phyloP scores from a whole-genome alignment of 2,113 vertebrate genomes.

The Eulacestoma nigropectus region DNA sequence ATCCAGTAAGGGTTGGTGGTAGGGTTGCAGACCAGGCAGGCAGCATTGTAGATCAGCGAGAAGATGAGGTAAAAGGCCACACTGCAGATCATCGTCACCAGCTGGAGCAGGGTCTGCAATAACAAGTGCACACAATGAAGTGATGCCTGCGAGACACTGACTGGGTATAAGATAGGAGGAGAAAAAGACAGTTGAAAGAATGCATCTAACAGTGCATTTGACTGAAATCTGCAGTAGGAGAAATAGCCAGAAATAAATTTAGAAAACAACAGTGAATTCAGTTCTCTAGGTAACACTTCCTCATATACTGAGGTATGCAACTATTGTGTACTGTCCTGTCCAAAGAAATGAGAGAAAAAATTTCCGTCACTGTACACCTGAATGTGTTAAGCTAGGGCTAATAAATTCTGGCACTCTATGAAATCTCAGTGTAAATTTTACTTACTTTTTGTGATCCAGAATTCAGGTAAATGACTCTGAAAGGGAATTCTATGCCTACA shows the following conservation, averaged over 20 bases:
- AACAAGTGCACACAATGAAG: neutral
- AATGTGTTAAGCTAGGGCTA: neutral
- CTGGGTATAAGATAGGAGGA: neutral
- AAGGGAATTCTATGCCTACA: neutral
- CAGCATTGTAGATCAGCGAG: slow-evolving; percentile 76
- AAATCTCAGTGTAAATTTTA: neutral
- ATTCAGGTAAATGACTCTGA: neutral
- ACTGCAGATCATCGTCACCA: slow-evolving; percentile 77
- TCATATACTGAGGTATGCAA: neutral
- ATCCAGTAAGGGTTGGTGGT: slow-evolving; percentile 86
- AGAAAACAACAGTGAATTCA: neutral
- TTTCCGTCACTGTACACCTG: neutral
- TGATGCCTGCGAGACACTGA: neutral
- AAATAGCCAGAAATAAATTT: neutral
- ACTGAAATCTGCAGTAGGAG: neutral
- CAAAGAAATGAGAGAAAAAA: neutral
- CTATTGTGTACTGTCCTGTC: neutral
- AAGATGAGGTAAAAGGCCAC: slow-evolving; percentile 78
- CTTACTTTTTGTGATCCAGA: neutral
- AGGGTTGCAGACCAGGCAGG: slow-evolving; percentile 83
- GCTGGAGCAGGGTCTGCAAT: slow-evolving; percentile 83
- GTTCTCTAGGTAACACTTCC: neutral
- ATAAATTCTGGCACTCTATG: neutral
- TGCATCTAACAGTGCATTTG: too few relatives aligned
- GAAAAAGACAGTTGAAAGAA: neutral